phyloP scores from a whole-genome alignment of 2,797 vertebrate species.

The Silurus lanzhouensis region DNA sequence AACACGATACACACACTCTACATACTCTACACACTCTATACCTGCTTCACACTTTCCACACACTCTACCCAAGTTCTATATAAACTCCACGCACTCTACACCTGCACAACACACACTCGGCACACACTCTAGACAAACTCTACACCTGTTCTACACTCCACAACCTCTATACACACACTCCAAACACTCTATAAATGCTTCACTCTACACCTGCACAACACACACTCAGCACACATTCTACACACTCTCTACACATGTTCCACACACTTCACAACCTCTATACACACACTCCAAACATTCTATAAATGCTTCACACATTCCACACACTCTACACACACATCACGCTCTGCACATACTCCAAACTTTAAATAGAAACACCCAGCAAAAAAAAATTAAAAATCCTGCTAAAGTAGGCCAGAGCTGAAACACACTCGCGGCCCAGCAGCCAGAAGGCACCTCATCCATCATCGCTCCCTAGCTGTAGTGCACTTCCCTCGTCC shows the following conservation, averaged over 20 bases:
- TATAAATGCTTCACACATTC: conserved; percentile 45
- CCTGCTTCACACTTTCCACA: not conserved
- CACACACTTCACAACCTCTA: not conserved
- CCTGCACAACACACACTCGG: not conserved
- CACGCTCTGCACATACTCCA: not conserved
- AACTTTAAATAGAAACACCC: conserved; percentile 27
- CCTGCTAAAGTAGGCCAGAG: conserved; percentile 72
- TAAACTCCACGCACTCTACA: not conserved
- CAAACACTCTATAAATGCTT: too few species aligned
- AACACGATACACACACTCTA: not conserved
- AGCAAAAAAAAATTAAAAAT: conserved; percentile 45
- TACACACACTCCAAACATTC: conserved; percentile 32
- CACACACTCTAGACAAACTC: not conserved
- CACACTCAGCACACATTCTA: not conserved
- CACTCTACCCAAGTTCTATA: not conserved
- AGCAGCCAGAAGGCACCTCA: conserved; percentile 69
- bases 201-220: too few species aligned
- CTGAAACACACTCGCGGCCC: conserved; percentile 67
- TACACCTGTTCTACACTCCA: not conserved
- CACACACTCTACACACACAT: not conserved
- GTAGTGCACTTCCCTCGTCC: conserved; percentile 65
- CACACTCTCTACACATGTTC: not conserved
- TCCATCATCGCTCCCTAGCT: conserved; percentile 67
- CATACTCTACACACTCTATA: not conserved
- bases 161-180: too few species aligned